Percentiles rank a stretch among this genome's conserved stretches.
phyloP scores from a whole-genome alignment of 2,113 vertebrate species.

The Hippoglossus stenolepis region DNA sequence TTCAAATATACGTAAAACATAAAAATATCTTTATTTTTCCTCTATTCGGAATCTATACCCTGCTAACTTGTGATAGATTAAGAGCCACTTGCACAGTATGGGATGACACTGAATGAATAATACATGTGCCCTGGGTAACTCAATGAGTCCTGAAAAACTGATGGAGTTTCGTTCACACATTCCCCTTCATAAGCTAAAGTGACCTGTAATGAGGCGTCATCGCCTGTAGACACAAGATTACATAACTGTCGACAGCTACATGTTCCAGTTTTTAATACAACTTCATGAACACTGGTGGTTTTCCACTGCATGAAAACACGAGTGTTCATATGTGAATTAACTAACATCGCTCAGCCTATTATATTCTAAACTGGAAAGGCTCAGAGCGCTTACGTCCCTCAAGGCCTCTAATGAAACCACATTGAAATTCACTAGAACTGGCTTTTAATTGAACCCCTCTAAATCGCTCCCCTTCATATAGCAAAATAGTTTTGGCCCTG shows the following conservation, averaged over 20 bases:
- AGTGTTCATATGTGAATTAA: not conserved
- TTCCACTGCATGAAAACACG: not conserved
- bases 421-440: no score
- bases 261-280: not conserved
- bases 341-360: not conserved
- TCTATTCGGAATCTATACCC: slow-evolving; percentile 33
- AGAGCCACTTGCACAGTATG: slow-evolving; percentile 69
- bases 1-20: slow-evolving; percentile 15
- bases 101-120: slow-evolving; percentile 80
- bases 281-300: not conserved
- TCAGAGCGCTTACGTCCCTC: no score
- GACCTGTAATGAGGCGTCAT: slow-evolving; percentile 14
- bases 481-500: no score
- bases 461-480: no score
- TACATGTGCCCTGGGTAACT: slow-evolving; percentile 72
- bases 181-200: slow-evolving; percentile 9
- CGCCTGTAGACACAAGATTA: not conserved
- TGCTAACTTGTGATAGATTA: slow-evolving; percentile 56
- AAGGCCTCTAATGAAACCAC: no score
- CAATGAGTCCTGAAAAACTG: slow-evolving; percentile 61
- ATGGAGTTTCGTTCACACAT: slow-evolving; percentile 33
- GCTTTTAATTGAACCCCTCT: no score
- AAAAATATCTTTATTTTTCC: not conserved
- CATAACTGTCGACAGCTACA: not conserved
- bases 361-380: no score